A percentile compares a stretch with the other conserved stretches of the same genome.
phyloP scores from a whole-genome alignment of 2,113 vertebrate genomes.

The Cochlearius cochlearius region DNA sequence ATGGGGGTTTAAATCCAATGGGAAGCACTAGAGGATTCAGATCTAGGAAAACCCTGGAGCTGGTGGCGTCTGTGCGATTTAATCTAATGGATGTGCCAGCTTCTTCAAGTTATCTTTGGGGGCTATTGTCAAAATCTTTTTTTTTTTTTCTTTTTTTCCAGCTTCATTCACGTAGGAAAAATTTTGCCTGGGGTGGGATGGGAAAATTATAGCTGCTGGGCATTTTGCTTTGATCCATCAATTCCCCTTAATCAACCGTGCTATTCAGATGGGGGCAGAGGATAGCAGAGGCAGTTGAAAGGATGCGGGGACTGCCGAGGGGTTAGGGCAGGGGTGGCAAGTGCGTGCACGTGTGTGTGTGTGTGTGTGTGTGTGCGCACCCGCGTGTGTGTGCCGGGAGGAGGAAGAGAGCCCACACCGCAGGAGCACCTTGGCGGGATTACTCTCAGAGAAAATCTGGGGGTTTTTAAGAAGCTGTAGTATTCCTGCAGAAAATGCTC shows the following conservation, averaged over 20 bases:
- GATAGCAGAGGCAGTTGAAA: slow-evolving; percentile 13
- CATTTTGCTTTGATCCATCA: slow-evolving; percentile 60
- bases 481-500: background rate
- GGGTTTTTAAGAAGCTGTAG: background rate
- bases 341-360: rapidly evolving
- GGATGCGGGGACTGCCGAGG: background rate
- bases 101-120: slow-evolving; percentile 14
- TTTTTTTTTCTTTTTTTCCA: background rate
- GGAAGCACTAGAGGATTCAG: background rate
- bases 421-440: background rate
- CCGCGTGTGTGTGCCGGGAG: background rate
- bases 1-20: background rate
- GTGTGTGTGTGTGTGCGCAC: background rate
- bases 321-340: background rate
- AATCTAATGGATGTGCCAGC: slow-evolving; percentile 16
- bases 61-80: background rate
- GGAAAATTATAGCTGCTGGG: slow-evolving; percentile 52
- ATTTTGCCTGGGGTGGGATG: slow-evolving; percentile 42
- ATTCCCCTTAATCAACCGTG: slow-evolving; percentile 20
- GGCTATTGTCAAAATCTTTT: background rate
- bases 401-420: background rate
- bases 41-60: slow-evolving; percentile 37
- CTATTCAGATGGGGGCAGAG: slow-evolving; percentile 34
- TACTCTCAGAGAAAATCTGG: background rate
- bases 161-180: background rate